Evolutionary conservation across 2,797 vertebrate genomes (phyloP), one percentile per base, ranked within the genome.

Genomic region (Poecile montanus): DNA sequence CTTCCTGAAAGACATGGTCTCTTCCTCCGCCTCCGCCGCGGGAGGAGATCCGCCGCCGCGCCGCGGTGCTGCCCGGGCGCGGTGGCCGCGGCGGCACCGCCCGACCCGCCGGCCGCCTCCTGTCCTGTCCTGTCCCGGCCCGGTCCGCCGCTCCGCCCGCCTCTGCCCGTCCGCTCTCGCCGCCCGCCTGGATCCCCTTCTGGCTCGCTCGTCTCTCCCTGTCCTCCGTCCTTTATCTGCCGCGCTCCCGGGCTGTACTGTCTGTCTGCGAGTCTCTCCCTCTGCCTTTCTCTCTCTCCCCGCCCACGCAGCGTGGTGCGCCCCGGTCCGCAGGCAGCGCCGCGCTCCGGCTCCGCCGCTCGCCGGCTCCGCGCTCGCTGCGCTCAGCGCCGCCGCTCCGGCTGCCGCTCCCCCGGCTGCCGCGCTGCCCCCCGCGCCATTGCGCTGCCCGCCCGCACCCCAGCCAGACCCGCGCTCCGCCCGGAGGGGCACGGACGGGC

Each of bases 221-320:
- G 6, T 18, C 26, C 71, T 82, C 67, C 36, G 42, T 54, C 93
- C 57, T 94, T 75, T 50, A 44, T 23, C 56, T 14, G 88, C 85
- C 81, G 61, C 88, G 62, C 93, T 83, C 58, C 40, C 70, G 50
- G 67, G 45, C 74, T 53, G 29, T n/a, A 44, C 94, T 50, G 89
- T 4, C 75, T 91, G 79, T 61, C 91, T 47, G 88, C 56, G 76
- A 77, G 63, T 65, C 87, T 53, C 32, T 60, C 81, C 85, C 94
- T 42, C 88, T 77, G 86, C 79, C 94, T 74, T 80, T 89, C 93
- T 72, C 77, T 90, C 84, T 86, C 94, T 95, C 89, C 83, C 96
- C 96, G 93, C 96, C 93, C 96, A 96, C 95, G 83, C 93, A 61
- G 92, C 91, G 92, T 95, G 90, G 51, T 42, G 91, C 91, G 91